Base-by-base conservation (phyloP, 1,140 invertebrate genomes). In the Drosophila kohkoa region DNA sequence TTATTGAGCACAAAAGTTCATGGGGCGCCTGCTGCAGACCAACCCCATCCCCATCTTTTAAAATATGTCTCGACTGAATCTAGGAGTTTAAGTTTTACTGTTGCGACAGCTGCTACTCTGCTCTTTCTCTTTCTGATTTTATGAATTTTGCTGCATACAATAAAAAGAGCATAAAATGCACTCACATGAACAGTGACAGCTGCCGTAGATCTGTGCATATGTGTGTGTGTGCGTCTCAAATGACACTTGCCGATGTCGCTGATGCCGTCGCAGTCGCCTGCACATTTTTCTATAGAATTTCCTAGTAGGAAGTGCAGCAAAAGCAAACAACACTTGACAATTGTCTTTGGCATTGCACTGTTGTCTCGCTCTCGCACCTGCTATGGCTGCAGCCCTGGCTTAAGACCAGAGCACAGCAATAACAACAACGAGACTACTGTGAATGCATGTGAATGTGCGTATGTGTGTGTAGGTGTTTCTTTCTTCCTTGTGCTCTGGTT, bases 291-390 rank as follows among this genome's bases (percentile, higher is more conserved):
- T 71, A 52, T 69, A 82, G 83, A 87, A 87, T 88, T 86, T 88
- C 82, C 83, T 80, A 88, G 77, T 82, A 87, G 83, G 83, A 87
- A 87, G 83, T 88, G 80, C 82, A 86, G 76, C 41, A 67, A 59
- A 64, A n/a, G 49, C 52, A 46, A 68, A 66, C 49, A 82, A 62
- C 82, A 88, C 83, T 87, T 87, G 82, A 87, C 72, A 78, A 81
- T 54, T 82, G 72, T 81, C 59, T 77, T 62, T 67, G 72, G 57
- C 48, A 43, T 16, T 64, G 55, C 64, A 74, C 57, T 48, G 66
- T 70, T 74, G 72, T 70, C 66, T 75, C 66, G 59, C 75, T 66
- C 75, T 70, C 62, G 63, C 65, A 83, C 77, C 66, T 81, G 79
- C 68, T 59, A 6, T 64, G 11, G n/a, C 41, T 28, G 15, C 32